Base-by-base conservation (phyloP, 2,888 invertebrate genomes). In the Catocala sponsa region DNA sequence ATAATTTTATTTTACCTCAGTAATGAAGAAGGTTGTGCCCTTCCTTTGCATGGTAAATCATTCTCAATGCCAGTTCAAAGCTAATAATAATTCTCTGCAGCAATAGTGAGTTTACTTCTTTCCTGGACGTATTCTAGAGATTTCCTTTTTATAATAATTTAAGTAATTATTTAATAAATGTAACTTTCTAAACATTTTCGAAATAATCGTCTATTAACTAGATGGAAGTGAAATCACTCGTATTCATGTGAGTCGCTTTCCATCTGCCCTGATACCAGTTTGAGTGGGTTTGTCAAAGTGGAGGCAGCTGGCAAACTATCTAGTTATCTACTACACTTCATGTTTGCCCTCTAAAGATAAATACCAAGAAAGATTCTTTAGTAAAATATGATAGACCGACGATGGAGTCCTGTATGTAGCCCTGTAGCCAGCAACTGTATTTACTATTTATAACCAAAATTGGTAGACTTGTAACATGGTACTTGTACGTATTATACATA, bases 231-330 rank as follows among this genome's bases (percentile, higher is more conserved):
- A 84, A 82, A 84, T 78, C 72, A 71, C 61, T 68, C 55, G 56
- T 70, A 68, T 70, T 75, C 55, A 75, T 77, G 73, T 79, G 70
- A 70, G 67, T 71, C 64, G 76, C 76, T 79, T 80, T 79, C 80
- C 84, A 78, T 82, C 79, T 84, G 78, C 74, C 74, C 78, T 77
- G 68, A 70, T 76, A 78, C 82, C 72, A 74, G 81, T 79, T 80
- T 75, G 72, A 68, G 72, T 73, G 60, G 68, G 68, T 63, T 71
- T 70, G 63, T 61, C 68, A 63, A 63, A 68, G 70, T 70, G 57
- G 70, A 72, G 60, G 70, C 78, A 75, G 68, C 74, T 72, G 67
- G 70, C 63, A 69, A 78, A 76, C 80, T n/a, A n/a, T n/a, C n/a
- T 71, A 72, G 78, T 74, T 76, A 72, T 68, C 66, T 65, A 54